These are phyloP conservation scores for Sakesphorus luctuosus DNA, from an alignment of 2,113 vertebrate species.

Conservation along the genomic window DNA sequence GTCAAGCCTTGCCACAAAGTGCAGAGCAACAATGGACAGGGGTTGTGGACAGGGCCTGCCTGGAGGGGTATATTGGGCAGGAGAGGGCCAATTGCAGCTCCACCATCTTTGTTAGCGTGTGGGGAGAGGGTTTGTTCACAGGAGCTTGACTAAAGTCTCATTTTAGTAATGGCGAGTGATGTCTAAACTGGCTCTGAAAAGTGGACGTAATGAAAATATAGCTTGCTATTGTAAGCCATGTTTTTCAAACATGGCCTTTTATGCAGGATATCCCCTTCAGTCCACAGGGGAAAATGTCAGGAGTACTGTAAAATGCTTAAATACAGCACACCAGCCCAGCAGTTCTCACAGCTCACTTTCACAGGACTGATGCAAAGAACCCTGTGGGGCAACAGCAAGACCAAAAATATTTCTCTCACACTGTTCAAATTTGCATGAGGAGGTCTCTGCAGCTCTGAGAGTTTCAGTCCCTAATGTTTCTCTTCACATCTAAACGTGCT, in stretches of 20 bases:
- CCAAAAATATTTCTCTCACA: background rate
- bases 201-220: background rate
- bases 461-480: background rate
- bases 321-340: background rate
- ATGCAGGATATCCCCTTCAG: constrained; percentile 19
- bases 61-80: background rate
- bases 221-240: background rate
- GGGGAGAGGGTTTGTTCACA: background rate
- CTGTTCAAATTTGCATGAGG: background rate
- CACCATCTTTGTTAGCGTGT: accelerated
- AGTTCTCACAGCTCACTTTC: background rate
- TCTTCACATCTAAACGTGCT: background rate
- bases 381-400: background rate
- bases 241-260: background rate
- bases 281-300: background rate
- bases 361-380: background rate
- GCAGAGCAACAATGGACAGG: background rate
- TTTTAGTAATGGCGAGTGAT: background rate
- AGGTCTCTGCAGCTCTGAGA: background rate
- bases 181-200: background rate
- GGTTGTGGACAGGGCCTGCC: background rate
- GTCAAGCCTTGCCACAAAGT: background rate
- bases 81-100: background rate
- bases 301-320: background rate
- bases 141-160: background rate